phyloP scores from a whole-genome alignment of 2,888 invertebrate species.

The Phaedon cochleariae region DNA sequence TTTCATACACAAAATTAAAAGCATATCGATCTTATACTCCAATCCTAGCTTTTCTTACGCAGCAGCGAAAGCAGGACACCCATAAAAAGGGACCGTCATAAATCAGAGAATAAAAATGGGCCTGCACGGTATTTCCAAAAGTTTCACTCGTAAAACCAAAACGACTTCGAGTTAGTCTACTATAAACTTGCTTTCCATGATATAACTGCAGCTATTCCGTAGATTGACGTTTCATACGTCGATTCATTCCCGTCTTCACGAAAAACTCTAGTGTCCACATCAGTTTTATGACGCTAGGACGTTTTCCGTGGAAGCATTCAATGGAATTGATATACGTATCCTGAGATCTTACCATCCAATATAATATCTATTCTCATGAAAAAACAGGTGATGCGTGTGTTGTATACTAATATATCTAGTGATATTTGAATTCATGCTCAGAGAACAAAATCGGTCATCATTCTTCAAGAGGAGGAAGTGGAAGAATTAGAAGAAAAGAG shows the following conservation, averaged over 20 bases:
- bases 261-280: conserved; percentile 43
- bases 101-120: conserved; percentile 38
- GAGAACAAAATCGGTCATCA: too few relatives aligned
- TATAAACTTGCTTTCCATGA: conserved; percentile 50
- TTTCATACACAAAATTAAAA: conserved; percentile 14
- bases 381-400: too few relatives aligned
- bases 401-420: too few relatives aligned
- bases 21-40: conserved; percentile 9
- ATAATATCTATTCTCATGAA: too few relatives aligned
- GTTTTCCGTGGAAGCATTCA: conserved; percentile 8
- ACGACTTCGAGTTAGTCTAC: conserved; percentile 47
- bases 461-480: too few relatives aligned
- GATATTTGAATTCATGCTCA: too few relatives aligned
- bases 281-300: conserved; percentile 38
- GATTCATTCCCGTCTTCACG: conserved; percentile 46
- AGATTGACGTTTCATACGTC: conserved; percentile 56
- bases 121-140: conserved; percentile 27
- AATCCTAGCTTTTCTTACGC: conserved; percentile 4
- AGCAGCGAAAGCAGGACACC: conserved; percentile 2
- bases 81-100: conserved; percentile 26
- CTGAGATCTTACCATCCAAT: neutral
- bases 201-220: conserved; percentile 52
- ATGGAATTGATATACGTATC: neutral
- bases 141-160: conserved; percentile 40
- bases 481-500: too few relatives aligned